phyloP scores from a whole-genome alignment of 1,140 invertebrate species.

The Globodera ellingtonae region DNA sequence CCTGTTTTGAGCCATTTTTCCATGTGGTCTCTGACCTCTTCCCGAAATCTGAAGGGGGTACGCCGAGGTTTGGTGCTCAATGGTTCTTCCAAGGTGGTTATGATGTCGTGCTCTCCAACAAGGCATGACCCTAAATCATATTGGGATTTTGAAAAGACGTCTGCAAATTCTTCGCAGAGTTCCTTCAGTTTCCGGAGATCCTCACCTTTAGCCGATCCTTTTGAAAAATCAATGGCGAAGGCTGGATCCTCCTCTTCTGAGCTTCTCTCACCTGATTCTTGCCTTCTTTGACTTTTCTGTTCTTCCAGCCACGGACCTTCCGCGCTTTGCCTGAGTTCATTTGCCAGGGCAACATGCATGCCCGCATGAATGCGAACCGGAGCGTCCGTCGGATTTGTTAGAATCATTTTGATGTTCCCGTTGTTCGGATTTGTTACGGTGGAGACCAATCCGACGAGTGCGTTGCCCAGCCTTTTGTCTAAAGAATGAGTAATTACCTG shows the following conservation, averaged over 20 bases:
- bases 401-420: not conserved
- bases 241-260: not conserved
- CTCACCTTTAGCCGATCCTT: not conserved
- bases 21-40: slow-evolving; percentile 9
- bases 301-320: too few relatives aligned
- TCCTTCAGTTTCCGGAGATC: not conserved
- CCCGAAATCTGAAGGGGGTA: slow-evolving; percentile 1
- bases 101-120: not conserved
- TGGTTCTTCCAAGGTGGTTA: slow-evolving; percentile 17
- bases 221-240: not conserved
- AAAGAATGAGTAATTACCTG: not conserved
- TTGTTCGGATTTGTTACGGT: not conserved
- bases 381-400: not conserved
- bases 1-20: slow-evolving; percentile 10
- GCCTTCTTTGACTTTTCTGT: too few relatives aligned
- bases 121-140: slow-evolving; percentile 6
- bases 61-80: not conserved
- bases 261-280: too few relatives aligned
- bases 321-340: too few relatives aligned
- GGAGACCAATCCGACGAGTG: not conserved
- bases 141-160: slow-evolving; percentile 13
- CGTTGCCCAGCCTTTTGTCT: not conserved
- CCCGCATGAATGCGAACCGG: too few relatives aligned
- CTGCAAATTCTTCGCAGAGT: not conserved
- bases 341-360: too few relatives aligned